A percentile compares a stretch with the other conserved stretches of the same genome.
Evolutionary conservation across 2,113 vertebrate species (phyloP).

Genomic region (Tichodroma muraria): DNA sequence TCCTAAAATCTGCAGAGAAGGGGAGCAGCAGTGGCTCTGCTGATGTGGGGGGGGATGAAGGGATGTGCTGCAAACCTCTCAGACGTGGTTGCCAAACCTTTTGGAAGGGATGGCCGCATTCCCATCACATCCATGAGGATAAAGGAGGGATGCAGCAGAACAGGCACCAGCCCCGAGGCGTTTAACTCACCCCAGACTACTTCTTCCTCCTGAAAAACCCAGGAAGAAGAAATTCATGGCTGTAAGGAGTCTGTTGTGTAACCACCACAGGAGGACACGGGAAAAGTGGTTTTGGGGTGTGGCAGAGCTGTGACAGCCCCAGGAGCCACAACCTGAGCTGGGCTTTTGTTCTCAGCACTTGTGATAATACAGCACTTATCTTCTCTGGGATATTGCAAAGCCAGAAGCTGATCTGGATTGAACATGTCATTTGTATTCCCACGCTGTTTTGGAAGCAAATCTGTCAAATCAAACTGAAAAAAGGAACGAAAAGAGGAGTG

Average conservation of each 20-base stretch:
- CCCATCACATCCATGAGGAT: accelerated
- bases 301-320: neutral
- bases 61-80: neutral
- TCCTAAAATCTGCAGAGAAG: neutral
- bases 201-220: neutral
- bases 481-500: neutral
- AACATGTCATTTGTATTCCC: constrained; percentile 57
- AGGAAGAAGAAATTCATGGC: neutral
- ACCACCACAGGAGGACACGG: neutral
- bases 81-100: neutral
- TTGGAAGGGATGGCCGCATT: neutral
- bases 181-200: neutral
- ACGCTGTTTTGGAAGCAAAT: constrained; percentile 14
- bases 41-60: neutral
- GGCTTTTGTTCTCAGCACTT: neutral
- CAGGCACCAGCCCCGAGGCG: neutral
- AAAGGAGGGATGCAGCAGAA: neutral
- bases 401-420: constrained; percentile 36
- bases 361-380: neutral
- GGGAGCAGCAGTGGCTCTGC: neutral
- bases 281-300: neutral
- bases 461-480: constrained; percentile 26
- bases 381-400: constrained; percentile 22
- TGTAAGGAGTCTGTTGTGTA: neutral
- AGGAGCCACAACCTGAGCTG: neutral